Percentiles rank a stretch among this genome's conserved stretches.
Conservation (phyloP, 2,888 invertebrate species). For the Trileptium ribeirensis region DNA sequence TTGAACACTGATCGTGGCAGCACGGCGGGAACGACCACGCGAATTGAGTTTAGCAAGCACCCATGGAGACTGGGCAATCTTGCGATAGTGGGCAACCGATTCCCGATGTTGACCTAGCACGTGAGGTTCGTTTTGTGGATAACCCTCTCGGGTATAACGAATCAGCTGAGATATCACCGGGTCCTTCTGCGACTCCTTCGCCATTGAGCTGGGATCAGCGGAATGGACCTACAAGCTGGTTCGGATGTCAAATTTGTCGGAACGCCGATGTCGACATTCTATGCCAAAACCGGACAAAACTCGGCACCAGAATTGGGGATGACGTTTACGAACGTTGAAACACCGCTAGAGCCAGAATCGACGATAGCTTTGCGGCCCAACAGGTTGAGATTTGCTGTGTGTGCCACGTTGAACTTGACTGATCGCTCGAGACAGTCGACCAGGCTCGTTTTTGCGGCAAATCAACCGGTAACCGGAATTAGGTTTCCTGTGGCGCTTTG, state of each 20-base stretch:
- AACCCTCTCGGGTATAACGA: background rate
- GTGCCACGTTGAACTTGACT: background rate
- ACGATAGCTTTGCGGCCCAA: background rate
- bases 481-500: background rate
- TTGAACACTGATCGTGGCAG: background rate
- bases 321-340: no score
- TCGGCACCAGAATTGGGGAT: no score
- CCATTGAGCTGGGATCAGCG: background rate
- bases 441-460: background rate
- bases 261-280: background rate
- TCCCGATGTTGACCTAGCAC: background rate
- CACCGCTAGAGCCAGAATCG: no score
- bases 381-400: background rate
- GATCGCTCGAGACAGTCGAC: background rate
- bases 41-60: background rate
- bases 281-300: no score
- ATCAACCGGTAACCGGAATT: background rate
- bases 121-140: background rate
- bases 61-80: background rate
- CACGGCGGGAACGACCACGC: background rate
- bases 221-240: background rate
- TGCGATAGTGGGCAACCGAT: background rate
- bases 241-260: background rate
- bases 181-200: background rate
- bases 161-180: background rate